Base-by-base conservation (phyloP, 2,888 invertebrate genomes). In the Metallyticus violacea region DNA sequence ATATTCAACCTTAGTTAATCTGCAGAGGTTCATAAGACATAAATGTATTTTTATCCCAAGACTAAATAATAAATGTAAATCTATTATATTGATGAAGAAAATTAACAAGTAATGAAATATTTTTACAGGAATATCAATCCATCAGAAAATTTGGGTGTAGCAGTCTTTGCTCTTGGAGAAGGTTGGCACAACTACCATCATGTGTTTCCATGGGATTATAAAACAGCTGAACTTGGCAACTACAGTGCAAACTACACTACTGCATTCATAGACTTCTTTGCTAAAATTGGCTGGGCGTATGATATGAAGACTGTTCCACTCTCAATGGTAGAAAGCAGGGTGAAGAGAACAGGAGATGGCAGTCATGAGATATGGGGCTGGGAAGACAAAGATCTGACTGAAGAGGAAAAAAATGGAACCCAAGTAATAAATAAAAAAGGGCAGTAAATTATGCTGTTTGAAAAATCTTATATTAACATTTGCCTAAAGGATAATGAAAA, bases 231-330 rank as follows among this genome's bases (percentile, higher is more conserved):
- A 91, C 93, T 96, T 77, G 96, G 96, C 27, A 94, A 94, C 90
- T 94, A 94, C 91, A 93, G 94, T 87, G 91, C 95, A 26, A 97
- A 97, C 91, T 92, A 96, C 89, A 96, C 97, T 0, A 96, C 96
- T 0, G 92, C 93, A 15, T 96, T 97, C 91, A 96, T 97, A 89
- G 96, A 97, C 91, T 93, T 96, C 90, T 96, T 96, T 92, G 95
- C 97, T 15, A 95, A 94, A 91, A 92, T 98, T 89, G 98, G 98
- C 26, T 96, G 96, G 95, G 97, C 97, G 0, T 97, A 97, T 91
- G 97, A 98, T 91, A 91, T 97, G 89, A 97, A 97, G 91, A 96
- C 95, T 0, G 97, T 96, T 0, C 95, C 96, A 0, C 90, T 93
- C 7, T 95, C 95, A 85, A 95, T 96, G 89, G 93, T 97, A 15